Conservation (phyloP, 2,113 vertebrate species). For the Turnix velox region DNA sequence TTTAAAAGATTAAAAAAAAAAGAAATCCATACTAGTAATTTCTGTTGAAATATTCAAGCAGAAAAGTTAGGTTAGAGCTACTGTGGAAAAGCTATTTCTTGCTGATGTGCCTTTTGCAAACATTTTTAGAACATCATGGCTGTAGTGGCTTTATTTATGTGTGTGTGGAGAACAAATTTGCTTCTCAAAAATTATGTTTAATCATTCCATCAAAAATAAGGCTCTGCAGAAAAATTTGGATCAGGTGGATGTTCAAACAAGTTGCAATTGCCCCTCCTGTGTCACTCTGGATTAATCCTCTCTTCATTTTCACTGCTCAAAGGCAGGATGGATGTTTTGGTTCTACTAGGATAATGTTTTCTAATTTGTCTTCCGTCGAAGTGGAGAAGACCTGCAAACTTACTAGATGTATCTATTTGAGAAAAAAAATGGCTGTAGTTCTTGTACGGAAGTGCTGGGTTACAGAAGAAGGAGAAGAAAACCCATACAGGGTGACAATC, state of each 20-base stretch:
- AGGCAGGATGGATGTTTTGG: not conserved
- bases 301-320: not conserved
- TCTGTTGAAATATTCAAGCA: not conserved
- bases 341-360: not conserved
- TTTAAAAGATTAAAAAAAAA: no score
- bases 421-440: not conserved
- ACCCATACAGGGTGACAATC: not conserved
- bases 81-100: not conserved
- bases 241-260: not conserved
- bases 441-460: not conserved
- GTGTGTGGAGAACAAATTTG: not conserved
- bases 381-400: not conserved
- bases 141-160: not conserved
- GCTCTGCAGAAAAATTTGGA: not conserved
- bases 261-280: not conserved
- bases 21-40: not conserved
- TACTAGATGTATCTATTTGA: not conserved
- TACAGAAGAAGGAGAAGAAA: not conserved
- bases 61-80: not conserved
- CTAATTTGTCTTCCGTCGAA: not conserved
- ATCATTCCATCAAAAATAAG: not conserved
- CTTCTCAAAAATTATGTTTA: not conserved
- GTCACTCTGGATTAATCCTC: rapidly evolving
- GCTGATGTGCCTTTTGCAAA: not conserved
- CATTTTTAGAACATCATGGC: not conserved